Base-by-base conservation (phyloP, 2,113 vertebrate genomes). In the Sinocyclocheilus grahami region DNA sequence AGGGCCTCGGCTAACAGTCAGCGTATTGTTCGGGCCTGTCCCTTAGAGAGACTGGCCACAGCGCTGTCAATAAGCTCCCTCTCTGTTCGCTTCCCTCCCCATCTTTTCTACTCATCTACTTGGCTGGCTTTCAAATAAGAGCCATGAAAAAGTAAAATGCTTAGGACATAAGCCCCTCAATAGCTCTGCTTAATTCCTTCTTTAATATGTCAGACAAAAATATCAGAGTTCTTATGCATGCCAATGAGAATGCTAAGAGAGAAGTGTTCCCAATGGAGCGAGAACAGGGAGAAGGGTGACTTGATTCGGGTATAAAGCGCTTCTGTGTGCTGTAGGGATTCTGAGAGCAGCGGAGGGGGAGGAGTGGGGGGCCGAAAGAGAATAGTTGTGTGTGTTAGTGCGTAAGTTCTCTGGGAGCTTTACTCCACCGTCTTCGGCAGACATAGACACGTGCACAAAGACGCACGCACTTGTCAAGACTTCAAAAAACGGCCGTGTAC, bases 21-120 rank as follows among this genome's bases (percentile, higher is more conserved):
- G 93, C 22, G 91, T 92, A 95, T 96, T 96, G 95, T 96, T 95
- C 94, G 94, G 92, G 88, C 92, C 93, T 93, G 94, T 94, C 94
- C 93, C 92, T 96, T 94, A 92, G 95, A 94, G 90, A 88, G 75
- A 91, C 91, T 89, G 92, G 92, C 90, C 91, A 89, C 87, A 89
- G 85, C 83, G 89, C 91, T 92, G 93, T 94, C 92, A 94, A 94
- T 94, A 94, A 92, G 91, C 91, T 91, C 92, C 92, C 91, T 91
- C 93, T 65, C 75, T 55, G 53, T 74, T 92, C 87, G 74, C 86
- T 87, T 91, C 92, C 91, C 91, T 91, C 90, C 86, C 89, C 89
- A 88, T 93, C 91, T 92, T 93, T 94, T 93, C 91, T 94, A 74
- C 82, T 84, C 82, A 82, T 91, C 89, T 86, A 88, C 90, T 92